These are phyloP conservation scores for Nothobranchius furzeri DNA, from an alignment of 2,113 vertebrate species.

Conservation along the genomic window DNA sequence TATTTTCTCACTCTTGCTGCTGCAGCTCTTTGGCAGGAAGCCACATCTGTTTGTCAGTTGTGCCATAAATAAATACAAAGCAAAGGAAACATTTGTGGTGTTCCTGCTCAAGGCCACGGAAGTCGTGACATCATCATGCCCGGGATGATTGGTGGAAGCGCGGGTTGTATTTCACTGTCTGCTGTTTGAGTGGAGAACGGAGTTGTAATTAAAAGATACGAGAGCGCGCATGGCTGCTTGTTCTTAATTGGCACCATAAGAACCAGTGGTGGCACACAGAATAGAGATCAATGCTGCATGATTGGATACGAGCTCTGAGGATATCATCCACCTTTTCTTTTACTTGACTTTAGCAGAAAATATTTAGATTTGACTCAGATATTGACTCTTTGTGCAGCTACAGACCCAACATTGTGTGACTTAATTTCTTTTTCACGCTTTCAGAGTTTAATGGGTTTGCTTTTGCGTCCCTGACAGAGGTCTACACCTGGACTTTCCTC, in stretches of 20 bases:
- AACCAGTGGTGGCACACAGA: constrained; percentile 34
- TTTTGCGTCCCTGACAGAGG: constrained; percentile 76
- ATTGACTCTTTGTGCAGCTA: background rate
- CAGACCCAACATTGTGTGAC: background rate
- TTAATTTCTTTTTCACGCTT: background rate
- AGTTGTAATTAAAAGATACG: constrained; percentile 73
- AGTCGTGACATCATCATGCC: constrained; percentile 73
- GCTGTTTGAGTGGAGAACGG: constrained; percentile 53
- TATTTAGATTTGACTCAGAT: constrained; percentile 8
- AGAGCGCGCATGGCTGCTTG: constrained; percentile 45
- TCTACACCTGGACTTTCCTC: constrained; percentile 89
- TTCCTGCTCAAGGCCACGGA: constrained; percentile 48
- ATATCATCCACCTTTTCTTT: constrained; percentile 1
- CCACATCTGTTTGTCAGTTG: constrained; percentile 70
- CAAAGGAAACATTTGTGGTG: constrained; percentile 61
- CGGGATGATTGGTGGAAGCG: constrained; percentile 63
- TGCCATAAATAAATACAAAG: constrained; percentile 73
- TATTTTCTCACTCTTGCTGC: constrained; percentile 53
- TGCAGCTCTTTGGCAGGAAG: constrained; percentile 61
- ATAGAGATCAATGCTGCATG: background rate
- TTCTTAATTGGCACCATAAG: constrained; percentile 59
- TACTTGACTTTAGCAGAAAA: constrained; percentile 6
- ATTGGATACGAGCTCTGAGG: constrained; percentile 8
- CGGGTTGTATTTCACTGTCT: constrained; percentile 65
- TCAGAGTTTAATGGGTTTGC: constrained; percentile 1